Conservation (phyloP, 2,888 invertebrate genomes). For the Odontocolon sp. region DNA sequence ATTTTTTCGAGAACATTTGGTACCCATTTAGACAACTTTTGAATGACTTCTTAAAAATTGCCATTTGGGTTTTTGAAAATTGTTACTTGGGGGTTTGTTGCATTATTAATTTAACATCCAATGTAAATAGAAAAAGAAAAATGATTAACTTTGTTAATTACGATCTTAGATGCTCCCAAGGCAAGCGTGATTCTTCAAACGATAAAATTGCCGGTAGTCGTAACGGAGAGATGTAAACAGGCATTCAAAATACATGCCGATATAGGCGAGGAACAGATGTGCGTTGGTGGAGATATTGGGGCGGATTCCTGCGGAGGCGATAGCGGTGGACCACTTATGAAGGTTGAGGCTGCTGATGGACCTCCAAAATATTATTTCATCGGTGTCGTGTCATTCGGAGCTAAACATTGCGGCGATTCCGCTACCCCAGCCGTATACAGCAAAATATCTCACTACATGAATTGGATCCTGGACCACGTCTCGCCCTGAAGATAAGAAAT, state of each 20-base stretch:
- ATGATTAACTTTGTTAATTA: no score
- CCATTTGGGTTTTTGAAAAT: no score
- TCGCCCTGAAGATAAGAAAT: constrained; percentile 69
- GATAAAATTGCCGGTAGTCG: constrained; percentile 80
- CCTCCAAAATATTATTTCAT: constrained; percentile 83
- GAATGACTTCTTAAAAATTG: no score
- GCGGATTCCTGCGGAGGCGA: constrained; percentile 85
- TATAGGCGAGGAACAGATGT: constrained; percentile 80
- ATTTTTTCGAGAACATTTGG: no score
- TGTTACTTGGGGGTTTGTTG: no score
- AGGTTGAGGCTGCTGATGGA: constrained; percentile 80
- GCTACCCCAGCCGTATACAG: constrained; percentile 88
- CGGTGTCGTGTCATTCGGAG: constrained; percentile 86
- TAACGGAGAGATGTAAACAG: constrained; percentile 71
- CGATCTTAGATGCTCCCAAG: constrained; percentile 67
- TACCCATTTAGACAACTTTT: no score
- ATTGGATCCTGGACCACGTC: constrained; percentile 85
- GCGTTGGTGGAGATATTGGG: constrained; percentile 83
- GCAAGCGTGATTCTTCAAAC: constrained; percentile 79
- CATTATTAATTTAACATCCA: no score
- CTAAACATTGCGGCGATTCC: constrained; percentile 82
- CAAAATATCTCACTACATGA: constrained; percentile 83
- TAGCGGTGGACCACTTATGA: constrained; percentile 84
- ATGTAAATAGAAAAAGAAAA: no score
- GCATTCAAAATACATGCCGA: constrained; percentile 63